Base-by-base conservation (phyloP, 2,113 vertebrate species). In the Hyaena hyaena region DNA sequence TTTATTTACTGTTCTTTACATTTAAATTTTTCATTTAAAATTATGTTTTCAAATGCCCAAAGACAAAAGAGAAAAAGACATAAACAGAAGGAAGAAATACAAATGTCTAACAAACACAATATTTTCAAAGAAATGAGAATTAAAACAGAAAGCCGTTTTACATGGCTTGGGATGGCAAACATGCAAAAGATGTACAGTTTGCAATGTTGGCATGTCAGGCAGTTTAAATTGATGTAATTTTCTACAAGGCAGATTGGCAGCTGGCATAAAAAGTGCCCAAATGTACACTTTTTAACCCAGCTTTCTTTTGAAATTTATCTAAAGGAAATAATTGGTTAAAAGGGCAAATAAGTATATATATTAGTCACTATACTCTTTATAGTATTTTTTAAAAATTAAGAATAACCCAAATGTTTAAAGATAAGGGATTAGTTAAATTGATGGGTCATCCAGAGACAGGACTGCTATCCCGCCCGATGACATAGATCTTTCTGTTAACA, bases 291-390 rank as follows among this genome's bases (percentile, higher is more conserved):
- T 85, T n/a, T 80, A 93, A 88, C 26, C 65, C 55, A 65, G 26
- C 77, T 89, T 82, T 43, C 76, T 82, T 63, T 65, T 89, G 77
- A 94, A 88, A 82, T 53, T 82, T 89, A 63, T 82, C 43, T 55
- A 53, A 65, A 82, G 66, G 16, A 88, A 65, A 39, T 63, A 82
- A 63, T 81, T 23, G 21, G 19, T 82, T 88, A 89, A 53, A 26
- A 58, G 80, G 63, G 23, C 53, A 48, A 92, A 85, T 71, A 39
- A 63, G 4, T 48, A 50, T 74, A 7, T 84, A 39, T 73, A 39
- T 65, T 48, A 73, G 43, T 50, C 63, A 45, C 63, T 53, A 4
- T 84, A 16, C 23, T 68, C 1, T 76, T 84, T 33, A 77, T 50
- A n/a, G 26, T 79, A 11, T 17, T 55, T 77, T 76, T 90, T 28